A percentile compares a stretch with the other conserved stretches of the same genome.
Conservation (phyloP, 1,140 invertebrate species). For the Drosophila mojavensis region DNA sequence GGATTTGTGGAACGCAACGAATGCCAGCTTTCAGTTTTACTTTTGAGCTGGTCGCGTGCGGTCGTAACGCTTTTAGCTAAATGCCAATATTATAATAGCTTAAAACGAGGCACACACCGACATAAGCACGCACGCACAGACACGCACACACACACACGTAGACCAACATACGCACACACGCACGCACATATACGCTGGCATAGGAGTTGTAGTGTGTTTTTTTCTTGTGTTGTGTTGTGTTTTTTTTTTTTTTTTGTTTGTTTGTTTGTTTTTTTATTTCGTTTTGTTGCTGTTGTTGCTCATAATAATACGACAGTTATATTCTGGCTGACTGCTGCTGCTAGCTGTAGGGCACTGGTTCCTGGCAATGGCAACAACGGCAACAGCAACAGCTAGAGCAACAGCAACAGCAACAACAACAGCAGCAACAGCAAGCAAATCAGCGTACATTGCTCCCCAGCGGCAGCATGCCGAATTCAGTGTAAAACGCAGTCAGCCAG, state of each 20-base stretch:
- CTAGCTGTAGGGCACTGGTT: slow-evolving; percentile 4
- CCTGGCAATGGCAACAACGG: slow-evolving; percentile 26
- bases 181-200: background rate
- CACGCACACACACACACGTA: background rate
- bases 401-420: background rate
- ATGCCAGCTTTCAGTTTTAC: slow-evolving; percentile 58
- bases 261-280: background rate
- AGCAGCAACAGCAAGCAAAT: background rate
- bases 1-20: slow-evolving; percentile 29
- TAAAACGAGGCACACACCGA: slow-evolving; percentile 1
- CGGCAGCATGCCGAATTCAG: slow-evolving; percentile 62
- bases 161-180: slow-evolving; percentile 2
- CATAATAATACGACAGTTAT: background rate
- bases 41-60: slow-evolving; percentile 66
- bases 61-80: slow-evolving; percentile 35
- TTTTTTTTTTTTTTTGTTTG: background rate
- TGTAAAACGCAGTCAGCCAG: slow-evolving; percentile 52
- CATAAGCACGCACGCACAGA: slow-evolving; percentile 1
- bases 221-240: background rate
- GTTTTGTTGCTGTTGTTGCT: background rate
- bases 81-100: slow-evolving; percentile 10
- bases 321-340: background rate
- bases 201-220: background rate
- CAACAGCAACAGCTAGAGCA: slow-evolving; percentile 6
- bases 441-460: slow-evolving; percentile 37